Evolutionary conservation across 2,113 vertebrate species (phyloP), one percentile per base, ranked within the genome.

Genomic region (Helogale parvula): DNA sequence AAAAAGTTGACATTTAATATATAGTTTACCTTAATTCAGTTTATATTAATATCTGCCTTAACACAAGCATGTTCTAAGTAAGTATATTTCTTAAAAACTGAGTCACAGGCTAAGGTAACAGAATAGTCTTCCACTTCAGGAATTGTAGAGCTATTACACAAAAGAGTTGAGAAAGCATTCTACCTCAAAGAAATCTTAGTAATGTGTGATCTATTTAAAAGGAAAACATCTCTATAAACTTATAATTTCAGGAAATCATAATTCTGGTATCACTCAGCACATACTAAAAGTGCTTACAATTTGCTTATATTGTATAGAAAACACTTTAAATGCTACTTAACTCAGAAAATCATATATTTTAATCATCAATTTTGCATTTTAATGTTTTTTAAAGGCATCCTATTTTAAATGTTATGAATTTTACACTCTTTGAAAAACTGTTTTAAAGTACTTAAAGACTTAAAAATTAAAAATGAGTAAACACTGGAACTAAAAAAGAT

Each of bases 221-320:
- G 66, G n/a, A 94, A 96, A 93, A 38, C 79, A 29, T 86, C 23
- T 93, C 41, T 57, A 90, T 45, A 86, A 92, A 96, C 31, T 87
- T 83, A 86, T 7, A 13, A 94, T 80, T 94, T 95, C n/a, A 97
- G 50, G 38, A 97, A 95, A 81, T 83, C 16, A 72, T 79, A 87
- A 96, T 84, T 87, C 68, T 86, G 65, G 25, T 92, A 88, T 93
- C 50, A 96, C 41, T 94, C 71, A 81, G 45, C 27, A 3, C 88
- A 7, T 81, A 57, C 86, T 8, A 13, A 23, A 93, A 80, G 23
- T 68, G 27, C 60, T 92, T 84, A 96, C 93, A 95, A 83, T 93
- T 72, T 83, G 35, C 82, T 90, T 90, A 79, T 91, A 88, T 72
- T 63, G 47, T 66, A 68, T 15, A 93, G 11, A 16, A 95, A 94